phyloP scores from a whole-genome alignment of 2,797 vertebrate species.

The Dryobates pubescens region DNA sequence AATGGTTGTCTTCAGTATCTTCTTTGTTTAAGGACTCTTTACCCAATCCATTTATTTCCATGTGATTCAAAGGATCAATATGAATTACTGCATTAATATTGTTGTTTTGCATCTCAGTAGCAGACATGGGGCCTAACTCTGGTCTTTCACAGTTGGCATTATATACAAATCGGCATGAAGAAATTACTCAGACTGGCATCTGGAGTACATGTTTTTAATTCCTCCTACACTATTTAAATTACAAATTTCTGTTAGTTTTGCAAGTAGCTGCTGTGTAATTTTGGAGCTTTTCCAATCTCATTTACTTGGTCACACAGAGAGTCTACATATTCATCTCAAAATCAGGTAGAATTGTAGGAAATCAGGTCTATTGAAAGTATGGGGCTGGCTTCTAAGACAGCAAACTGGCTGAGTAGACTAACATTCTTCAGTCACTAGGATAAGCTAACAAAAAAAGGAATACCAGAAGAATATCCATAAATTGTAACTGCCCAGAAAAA shows the following conservation, averaged over 20 bases:
- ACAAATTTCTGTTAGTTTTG: not conserved
- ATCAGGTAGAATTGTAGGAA: not conserved
- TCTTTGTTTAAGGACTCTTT: not conserved
- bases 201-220: not conserved
- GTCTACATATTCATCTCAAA: not conserved
- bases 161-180: not conserved
- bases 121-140: not conserved
- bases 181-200: not conserved
- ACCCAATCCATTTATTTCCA: not conserved
- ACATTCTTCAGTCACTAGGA: not conserved
- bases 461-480: not conserved
- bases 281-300: too few relatives aligned
- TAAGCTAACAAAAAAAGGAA: not conserved
- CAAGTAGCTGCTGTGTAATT: not conserved
- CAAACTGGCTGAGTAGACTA: not conserved
- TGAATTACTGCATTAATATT: not conserved
- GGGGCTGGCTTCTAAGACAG: not conserved
- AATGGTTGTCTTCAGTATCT: not conserved
- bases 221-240: not conserved
- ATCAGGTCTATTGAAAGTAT: not conserved
- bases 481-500: not conserved
- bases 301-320: too few relatives aligned
- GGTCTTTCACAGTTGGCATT: not conserved
- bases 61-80: not conserved
- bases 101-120: not conserved